Evolutionary conservation across 1,140 invertebrate genomes (phyloP).

Genomic region (Telenomus remus): DNA sequence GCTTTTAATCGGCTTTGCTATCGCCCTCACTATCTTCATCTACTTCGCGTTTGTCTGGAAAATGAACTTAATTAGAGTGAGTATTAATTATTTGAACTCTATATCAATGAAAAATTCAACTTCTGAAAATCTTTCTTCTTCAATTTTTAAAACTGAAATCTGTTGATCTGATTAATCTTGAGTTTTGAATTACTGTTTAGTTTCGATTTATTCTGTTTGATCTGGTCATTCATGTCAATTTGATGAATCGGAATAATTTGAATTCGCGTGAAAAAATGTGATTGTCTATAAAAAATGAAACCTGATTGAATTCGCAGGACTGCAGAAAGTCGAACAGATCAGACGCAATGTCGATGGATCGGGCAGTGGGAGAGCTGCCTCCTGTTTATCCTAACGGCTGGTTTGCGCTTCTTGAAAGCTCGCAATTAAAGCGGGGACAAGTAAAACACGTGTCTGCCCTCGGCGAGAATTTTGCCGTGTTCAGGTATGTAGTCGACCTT

Average conservation of each 20-base stretch:
- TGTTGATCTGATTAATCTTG: too few relatives aligned
- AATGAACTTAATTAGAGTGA: conserved; percentile 68
- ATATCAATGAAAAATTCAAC: too few relatives aligned
- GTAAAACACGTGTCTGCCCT: conserved; percentile 81
- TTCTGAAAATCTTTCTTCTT: conserved; percentile 1
- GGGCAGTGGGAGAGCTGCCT: conserved; percentile 80
- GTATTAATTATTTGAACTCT: conserved; percentile 31
- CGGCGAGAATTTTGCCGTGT: conserved; percentile 87
- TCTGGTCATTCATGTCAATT: too few relatives aligned
- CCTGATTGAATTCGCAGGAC: conserved; percentile 52
- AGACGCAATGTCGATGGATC: conserved; percentile 57
- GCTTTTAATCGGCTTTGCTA: conserved; percentile 22
- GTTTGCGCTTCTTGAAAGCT: conserved; percentile 86
- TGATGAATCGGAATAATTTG: too few relatives aligned
- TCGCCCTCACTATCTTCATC: conserved; percentile 44
- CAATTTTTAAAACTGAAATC: background rate
- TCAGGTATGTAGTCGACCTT: conserved; percentile 74
- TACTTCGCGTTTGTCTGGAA: conserved; percentile 66
- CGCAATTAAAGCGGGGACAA: conserved; percentile 78
- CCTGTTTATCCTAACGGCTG: conserved; percentile 94
- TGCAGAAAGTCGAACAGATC: conserved; percentile 27
- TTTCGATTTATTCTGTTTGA: too few relatives aligned
- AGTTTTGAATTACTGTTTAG: too few relatives aligned
- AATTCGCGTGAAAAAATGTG: too few relatives aligned
- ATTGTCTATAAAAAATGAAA: background rate